Evolutionary conservation across 2,797 vertebrate genomes (phyloP), one percentile per base, ranked within the genome.

Genomic region (Oryzias sinensis): DNA sequence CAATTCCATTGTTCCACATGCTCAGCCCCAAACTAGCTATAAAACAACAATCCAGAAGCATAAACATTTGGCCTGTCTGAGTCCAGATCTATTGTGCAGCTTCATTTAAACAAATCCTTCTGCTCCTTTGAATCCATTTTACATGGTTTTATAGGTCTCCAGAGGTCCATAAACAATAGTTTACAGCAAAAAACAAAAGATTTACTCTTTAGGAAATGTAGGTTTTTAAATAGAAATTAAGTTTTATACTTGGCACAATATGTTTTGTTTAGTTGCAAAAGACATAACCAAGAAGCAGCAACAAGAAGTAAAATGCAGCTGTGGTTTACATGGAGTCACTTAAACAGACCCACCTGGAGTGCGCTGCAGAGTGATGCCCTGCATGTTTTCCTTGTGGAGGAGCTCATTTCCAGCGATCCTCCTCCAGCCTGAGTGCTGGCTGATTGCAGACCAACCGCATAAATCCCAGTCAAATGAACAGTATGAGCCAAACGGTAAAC

Each of bases 401-500:
- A 80, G 77, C 44, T 91, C 80, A 22, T 88, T 78, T 81, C 89
- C 90, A 49, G 86, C 79, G 5, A 53, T 56, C 67, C 91, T 77
- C 64, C 80, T 90, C 95, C 95, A 97, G 43, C 82, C 83, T 1
- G 61, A 73, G 29, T 54, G 84, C 69, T 72, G 79, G 14, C 80
- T 88, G 65, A 87, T 82, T 45, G 87, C 56, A 0, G 85, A 91
- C 95, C 95, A 96, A 44, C 93, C 93, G 70, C 95, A 97, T 0
- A 70, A 65, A 51, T 90, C 92, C 25, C 76, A 74, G 75, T 96
- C 95, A 84, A 96, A 97, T 0, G 93, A 94, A 65, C 95, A 97
- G 11, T 94, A 85, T 15, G 94, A 91, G n/a, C 94, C 94, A 11
- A 85, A 69, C 1, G 93, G 93, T 67, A 95, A 87, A 62, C 60